phyloP scores from a whole-genome alignment of 2,797 vertebrate species.

The Peromyscus melanophrys region DNA sequence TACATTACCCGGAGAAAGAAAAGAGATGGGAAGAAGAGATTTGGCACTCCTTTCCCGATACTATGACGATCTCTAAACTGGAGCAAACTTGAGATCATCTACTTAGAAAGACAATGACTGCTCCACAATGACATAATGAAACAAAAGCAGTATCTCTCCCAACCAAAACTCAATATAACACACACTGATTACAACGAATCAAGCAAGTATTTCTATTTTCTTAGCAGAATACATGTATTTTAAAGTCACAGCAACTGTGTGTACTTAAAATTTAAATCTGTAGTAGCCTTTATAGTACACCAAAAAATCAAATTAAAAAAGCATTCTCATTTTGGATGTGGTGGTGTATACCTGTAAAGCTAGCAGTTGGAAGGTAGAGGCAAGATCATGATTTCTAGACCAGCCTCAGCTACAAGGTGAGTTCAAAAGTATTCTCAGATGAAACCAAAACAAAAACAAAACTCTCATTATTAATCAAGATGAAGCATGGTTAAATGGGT shows the following conservation, averaged over 20 bases:
- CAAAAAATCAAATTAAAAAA: slow-evolving; percentile 66
- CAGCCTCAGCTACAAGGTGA: background rate
- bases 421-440: background rate
- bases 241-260: slow-evolving; percentile 24
- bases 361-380: background rate
- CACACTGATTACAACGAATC: slow-evolving; percentile 25
- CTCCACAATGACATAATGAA: background rate
- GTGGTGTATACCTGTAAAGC: background rate
- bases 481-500: slow-evolving; percentile 11
- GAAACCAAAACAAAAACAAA: slow-evolving; percentile 47
- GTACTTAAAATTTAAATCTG: slow-evolving; percentile 1
- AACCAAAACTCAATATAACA: background rate
- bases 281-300: slow-evolving; percentile 40
- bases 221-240: slow-evolving; percentile 15
- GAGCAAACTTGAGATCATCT: background rate
- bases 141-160: background rate
- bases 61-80: slow-evolving; percentile 30
- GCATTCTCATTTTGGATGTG: background rate
- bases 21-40: background rate
- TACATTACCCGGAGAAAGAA: background rate
- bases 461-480: slow-evolving; percentile 60
- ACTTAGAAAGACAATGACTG: slow-evolving; percentile 26
- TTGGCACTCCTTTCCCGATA: background rate
- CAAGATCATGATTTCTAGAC: background rate
- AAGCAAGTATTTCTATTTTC: slow-evolving; percentile 51